A percentile compares a stretch with the other conserved stretches of the same genome.
Conservation (phyloP, 2,797 vertebrate genomes). For the Chelon auratus region DNA sequence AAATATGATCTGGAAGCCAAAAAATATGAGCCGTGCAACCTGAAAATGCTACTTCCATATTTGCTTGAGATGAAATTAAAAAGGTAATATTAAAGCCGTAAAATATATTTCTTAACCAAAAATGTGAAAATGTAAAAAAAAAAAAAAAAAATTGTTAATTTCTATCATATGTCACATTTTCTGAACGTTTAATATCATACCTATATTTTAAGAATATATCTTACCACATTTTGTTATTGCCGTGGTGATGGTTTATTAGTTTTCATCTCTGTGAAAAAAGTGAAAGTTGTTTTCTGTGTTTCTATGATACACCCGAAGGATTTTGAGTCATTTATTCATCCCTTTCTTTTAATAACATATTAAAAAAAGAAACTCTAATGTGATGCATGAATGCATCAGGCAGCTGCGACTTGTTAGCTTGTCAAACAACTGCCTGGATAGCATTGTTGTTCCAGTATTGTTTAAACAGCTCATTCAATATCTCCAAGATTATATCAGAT, state of each 20-base stretch:
- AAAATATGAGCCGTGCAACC: not conserved
- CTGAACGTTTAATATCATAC: no score
- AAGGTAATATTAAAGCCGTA: not conserved
- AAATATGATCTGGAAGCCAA: not conserved
- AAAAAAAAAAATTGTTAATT: no score
- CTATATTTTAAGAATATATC: no score
- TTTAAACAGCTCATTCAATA: conserved; percentile 11
- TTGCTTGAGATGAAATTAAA: not conserved
- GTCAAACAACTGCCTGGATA: not conserved
- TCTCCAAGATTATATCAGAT: not conserved
- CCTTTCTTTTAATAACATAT: not conserved
- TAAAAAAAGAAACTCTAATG: not conserved
- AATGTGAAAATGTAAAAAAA: no score
- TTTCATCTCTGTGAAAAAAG: no score
- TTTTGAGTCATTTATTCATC: not conserved
- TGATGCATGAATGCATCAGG: not conserved
- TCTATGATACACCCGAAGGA: not conserved
- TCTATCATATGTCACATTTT: no score
- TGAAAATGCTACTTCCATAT: not conserved
- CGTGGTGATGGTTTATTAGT: no score
- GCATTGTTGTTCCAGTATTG: no score
- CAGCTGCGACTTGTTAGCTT: not conserved
- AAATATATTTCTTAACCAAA: no score
- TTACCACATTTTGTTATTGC: no score
- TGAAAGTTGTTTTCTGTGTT: not conserved